phyloP scores from a whole-genome alignment of 2,113 vertebrate species.

The Alouatta palliata region DNA sequence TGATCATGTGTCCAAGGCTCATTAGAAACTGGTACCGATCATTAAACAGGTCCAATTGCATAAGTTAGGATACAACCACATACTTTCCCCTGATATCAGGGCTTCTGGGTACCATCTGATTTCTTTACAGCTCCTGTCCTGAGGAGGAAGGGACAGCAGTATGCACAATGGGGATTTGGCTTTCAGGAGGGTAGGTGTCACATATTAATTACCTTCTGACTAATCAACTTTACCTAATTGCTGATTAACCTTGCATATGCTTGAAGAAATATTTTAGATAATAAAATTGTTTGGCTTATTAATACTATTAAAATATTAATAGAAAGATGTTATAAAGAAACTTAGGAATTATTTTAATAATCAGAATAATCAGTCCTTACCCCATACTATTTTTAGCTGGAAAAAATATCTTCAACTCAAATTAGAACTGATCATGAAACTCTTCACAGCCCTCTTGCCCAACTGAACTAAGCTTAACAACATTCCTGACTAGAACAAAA shows the following conservation, averaged over 20 bases:
- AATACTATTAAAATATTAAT: conserved; percentile 10
- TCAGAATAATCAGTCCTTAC: background rate
- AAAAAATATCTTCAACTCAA: background rate
- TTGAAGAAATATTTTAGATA: background rate
- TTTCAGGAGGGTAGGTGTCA: background rate
- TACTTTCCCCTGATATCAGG: background rate
- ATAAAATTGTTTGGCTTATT: background rate
- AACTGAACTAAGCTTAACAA: conserved; percentile 29
- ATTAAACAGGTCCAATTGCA: background rate
- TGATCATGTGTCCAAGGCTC: background rate
- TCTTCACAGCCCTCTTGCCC: background rate
- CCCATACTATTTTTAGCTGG: conserved; percentile 19
- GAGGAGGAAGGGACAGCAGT: background rate
- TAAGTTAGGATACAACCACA: background rate
- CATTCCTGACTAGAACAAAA: background rate
- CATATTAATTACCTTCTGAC: conserved; percentile 10
- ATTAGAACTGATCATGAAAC: background rate
- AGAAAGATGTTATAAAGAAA: background rate
- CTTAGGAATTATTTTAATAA: background rate
- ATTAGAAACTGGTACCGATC: background rate
- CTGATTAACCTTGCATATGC: background rate
- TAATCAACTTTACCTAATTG: background rate
- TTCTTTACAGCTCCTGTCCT: background rate
- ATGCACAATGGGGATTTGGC: too few relatives aligned
- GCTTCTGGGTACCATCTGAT: background rate